Evolutionary conservation across 2,113 vertebrate species (phyloP).

Genomic region (Podilymbus podiceps): DNA sequence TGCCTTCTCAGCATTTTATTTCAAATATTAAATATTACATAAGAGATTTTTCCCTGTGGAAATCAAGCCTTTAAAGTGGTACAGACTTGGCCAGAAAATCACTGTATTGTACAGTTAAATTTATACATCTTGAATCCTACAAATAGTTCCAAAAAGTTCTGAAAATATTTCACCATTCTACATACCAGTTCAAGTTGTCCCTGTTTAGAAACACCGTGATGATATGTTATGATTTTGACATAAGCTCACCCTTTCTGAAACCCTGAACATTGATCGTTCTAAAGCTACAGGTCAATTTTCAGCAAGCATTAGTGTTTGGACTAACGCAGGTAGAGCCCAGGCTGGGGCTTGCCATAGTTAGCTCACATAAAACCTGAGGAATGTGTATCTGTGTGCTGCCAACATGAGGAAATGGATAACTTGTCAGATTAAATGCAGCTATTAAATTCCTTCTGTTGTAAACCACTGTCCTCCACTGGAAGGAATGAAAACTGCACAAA

Average conservation of each 20-base stretch:
- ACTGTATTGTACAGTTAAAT: background rate
- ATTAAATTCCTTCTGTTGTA: background rate
- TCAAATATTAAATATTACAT: constrained; percentile 69
- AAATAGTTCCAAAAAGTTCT: background rate
- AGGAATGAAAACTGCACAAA: constrained; percentile 29
- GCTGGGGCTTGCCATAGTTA: background rate
- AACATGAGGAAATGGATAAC: fast-evolving
- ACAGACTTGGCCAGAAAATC: background rate
- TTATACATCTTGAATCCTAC: background rate
- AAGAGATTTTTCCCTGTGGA: constrained; percentile 35
- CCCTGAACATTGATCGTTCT: fast-evolving
- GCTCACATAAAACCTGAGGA: background rate
- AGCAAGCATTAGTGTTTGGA: background rate
- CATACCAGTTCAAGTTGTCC: background rate
- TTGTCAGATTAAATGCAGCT: background rate
- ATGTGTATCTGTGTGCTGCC: background rate
- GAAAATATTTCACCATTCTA: background rate
- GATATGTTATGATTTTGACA: background rate
- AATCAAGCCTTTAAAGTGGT: constrained; percentile 23
- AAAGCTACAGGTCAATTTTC: background rate
- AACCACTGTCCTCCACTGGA: constrained; percentile 60
- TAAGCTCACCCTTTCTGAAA: background rate
- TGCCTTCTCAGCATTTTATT: constrained; percentile 69
- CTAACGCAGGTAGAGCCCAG: background rate
- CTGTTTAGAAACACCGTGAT: background rate